A percentile compares a stretch with the other conserved stretches of the same genome.
Evolutionary conservation across 2,888 invertebrate genomes (phyloP).

Genomic region (Teleogryllus oceanicus): DNA sequence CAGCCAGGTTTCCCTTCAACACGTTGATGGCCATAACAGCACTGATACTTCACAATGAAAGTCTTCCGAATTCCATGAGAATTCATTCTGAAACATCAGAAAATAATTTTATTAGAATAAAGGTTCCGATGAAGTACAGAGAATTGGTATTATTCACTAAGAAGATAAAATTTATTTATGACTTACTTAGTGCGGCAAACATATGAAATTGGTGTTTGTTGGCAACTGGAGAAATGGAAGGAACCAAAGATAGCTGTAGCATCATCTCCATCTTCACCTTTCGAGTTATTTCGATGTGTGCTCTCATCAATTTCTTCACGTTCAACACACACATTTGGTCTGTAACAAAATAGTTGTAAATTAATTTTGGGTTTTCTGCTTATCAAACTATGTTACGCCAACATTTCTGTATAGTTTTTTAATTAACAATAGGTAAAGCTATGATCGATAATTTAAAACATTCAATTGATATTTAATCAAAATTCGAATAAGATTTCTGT

Average conservation of each 20-base stretch:
- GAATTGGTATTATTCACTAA: background rate
- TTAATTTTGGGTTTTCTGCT: background rate
- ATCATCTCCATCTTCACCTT: slow-evolving; percentile 44
- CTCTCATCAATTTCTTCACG: slow-evolving; percentile 51
- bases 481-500: too few relatives aligned
- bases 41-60: slow-evolving; percentile 60
- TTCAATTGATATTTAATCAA: too few relatives aligned
- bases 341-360: slow-evolving; percentile 43
- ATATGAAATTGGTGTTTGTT: slow-evolving; percentile 51
- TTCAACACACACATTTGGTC: slow-evolving; percentile 62
- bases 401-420: too few relatives aligned
- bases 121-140: background rate
- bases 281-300: slow-evolving; percentile 46
- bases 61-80: slow-evolving; percentile 60
- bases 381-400: too few relatives aligned
- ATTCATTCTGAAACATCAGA: slow-evolving; percentile 49
- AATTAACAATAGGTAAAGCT: too few relatives aligned
- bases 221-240: slow-evolving; percentile 52
- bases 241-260: slow-evolving; percentile 48
- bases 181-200: slow-evolving; percentile 54
- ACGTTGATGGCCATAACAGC: slow-evolving; percentile 62
- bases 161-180: background rate
- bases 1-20: slow-evolving; percentile 50
- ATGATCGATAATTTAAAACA: too few relatives aligned
- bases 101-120: slow-evolving; percentile 19